Evolutionary conservation across 2,888 invertebrate genomes (phyloP), one percentile per base, ranked within the genome.

Genomic region (Mylabris sibirica): DNA sequence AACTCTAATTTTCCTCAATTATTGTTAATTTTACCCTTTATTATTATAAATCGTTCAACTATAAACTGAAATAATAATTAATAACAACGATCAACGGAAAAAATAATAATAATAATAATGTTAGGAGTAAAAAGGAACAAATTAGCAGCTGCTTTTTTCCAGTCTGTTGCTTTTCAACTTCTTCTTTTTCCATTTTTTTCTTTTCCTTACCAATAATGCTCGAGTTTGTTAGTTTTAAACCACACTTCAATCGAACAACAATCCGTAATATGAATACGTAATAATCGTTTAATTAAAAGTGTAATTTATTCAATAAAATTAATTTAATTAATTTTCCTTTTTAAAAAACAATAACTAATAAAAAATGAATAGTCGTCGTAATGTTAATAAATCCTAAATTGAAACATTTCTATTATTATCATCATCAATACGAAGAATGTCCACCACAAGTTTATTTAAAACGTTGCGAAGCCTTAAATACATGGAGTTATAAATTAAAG

Each of bases 401-500:
- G 35, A 75, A 74, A 63, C 72, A 70, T 57, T 73, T 69, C 67
- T 74, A 75, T 34, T 76, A 76, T 66, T 76, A 75, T 71, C 72
- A 76, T 67, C 76, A 75, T 71, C 72, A 78, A 63, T 79, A 81
- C 62, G 76, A 78, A 35, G 76, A 79, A 53, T 79, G 80, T 65
- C 79, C 80, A 59, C 80, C 82, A 24, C 81, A 82, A 67, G 79
- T 79, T 64, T 83, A 83, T 73, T 72, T 83, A 59, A 76, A 75
- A 69, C 72, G 82, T 72, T 79, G 82, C 72, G 79, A 80, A 53
- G 73, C 75, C 38, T 69, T 80, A 24, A 80, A 81, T 71, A 79
- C 77, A 24, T 83, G 82, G 81, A 78, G 77, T 22, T 83, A 79
- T 65, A 81, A 80, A 68, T 67, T 82, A 60, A 82, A 81, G 74